Percentiles rank a stretch among this genome's conserved stretches.
Evolutionary conservation across 2,797 vertebrate genomes (phyloP).

Genomic region (Schizothorax lantsangensis): DNA sequence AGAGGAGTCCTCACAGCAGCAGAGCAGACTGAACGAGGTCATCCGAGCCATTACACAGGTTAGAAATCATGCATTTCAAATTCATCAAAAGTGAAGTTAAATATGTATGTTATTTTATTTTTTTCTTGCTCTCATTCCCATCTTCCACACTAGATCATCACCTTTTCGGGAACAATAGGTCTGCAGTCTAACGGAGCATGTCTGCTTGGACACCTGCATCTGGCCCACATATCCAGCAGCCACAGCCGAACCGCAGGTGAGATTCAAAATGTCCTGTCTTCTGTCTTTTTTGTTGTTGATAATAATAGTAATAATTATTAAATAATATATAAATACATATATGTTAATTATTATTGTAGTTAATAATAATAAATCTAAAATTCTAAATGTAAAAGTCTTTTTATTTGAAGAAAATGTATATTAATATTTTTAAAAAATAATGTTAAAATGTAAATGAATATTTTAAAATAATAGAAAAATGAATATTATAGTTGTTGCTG

Average conservation of each 20-base stretch:
- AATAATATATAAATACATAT: background rate
- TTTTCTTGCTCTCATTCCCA: background rate
- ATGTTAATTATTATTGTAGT: background rate
- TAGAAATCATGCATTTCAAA: background rate
- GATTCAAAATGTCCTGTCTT: background rate
- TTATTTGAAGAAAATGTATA: background rate
- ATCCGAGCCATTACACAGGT: conserved; percentile 91
- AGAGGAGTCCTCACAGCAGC: conserved; percentile 89
- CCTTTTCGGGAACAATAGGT: conserved; percentile 89
- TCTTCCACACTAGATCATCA: conserved; percentile 80
- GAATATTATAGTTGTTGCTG: too few species aligned
- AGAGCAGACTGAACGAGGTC: conserved; percentile 89
- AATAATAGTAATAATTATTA: background rate
- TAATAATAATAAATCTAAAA: background rate
- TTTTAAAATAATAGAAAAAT: background rate
- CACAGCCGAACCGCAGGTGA: conserved; percentile 89
- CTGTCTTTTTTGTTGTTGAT: conserved; percentile 4
- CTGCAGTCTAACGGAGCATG: conserved; percentile 92
- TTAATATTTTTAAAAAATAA: background rate
- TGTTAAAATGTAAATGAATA: background rate
- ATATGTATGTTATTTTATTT: background rate
- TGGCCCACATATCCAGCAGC: conserved; percentile 85
- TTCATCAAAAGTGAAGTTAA: background rate
- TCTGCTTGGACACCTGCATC: conserved; percentile 88
- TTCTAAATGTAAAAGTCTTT: background rate